Evolutionary conservation across 2,113 vertebrate species (phyloP).

Genomic region (rabbit (Oryctolagus cuniculus)): DNA sequence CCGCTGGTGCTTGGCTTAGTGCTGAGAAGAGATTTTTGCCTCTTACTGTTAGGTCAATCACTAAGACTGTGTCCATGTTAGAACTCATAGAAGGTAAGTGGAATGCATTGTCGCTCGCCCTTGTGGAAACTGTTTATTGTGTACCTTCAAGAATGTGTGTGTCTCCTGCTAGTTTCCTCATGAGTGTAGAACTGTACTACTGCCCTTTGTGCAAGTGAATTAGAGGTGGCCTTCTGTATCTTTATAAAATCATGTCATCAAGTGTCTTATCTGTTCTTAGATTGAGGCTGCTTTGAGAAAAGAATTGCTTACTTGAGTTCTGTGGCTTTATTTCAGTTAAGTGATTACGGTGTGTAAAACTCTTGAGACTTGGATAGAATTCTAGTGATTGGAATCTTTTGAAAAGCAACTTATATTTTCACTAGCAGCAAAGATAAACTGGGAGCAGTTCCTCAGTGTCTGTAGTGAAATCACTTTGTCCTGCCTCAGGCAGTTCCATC

Average conservation of each 20-base stretch:
- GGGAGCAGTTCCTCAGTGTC: constrained; percentile 27
- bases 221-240: constrained; percentile 32
- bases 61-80: constrained; percentile 89
- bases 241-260: constrained; percentile 65
- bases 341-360: constrained; percentile 54
- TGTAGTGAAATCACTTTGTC: constrained; percentile 41
- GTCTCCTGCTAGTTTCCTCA: constrained; percentile 53
- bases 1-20: constrained; percentile 82
- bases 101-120: constrained; percentile 76
- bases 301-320: not conserved
- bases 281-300: constrained; percentile 4
- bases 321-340: constrained; percentile 11
- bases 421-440: constrained; percentile 43
- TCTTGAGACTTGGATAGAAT: constrained; percentile 57
- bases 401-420: constrained; percentile 69
- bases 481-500: constrained; percentile 56
- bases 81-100: constrained; percentile 93
- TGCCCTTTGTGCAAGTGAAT: constrained; percentile 64
- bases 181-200: constrained; percentile 17
- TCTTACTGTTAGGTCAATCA: constrained; percentile 82
- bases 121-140: constrained; percentile 55
- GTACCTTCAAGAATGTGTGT: constrained; percentile 61
- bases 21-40: constrained; percentile 81
- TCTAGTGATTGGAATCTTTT: constrained; percentile 47
- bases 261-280: constrained; percentile 59